Conservation (phyloP, 2,888 invertebrate genomes). For the Amiota minor region DNA sequence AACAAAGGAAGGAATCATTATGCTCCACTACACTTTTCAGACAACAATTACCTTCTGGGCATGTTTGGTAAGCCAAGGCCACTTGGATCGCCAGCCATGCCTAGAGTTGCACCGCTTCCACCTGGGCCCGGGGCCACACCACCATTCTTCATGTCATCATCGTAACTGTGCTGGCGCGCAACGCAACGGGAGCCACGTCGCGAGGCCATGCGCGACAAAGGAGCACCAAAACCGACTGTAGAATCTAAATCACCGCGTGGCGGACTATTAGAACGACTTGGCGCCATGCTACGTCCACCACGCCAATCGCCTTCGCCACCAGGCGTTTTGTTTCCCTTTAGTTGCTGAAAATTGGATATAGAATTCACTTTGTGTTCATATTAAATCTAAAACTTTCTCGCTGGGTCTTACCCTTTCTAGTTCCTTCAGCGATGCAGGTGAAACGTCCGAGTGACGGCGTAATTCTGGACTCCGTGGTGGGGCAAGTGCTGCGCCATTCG, state of each 20-base stretch:
- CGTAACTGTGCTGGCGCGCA: conserved; percentile 86
- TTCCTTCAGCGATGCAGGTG: conserved; percentile 89
- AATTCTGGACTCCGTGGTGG: conserved; percentile 89
- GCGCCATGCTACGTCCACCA: conserved; percentile 77
- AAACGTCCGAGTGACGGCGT: conserved; percentile 88
- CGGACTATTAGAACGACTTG: conserved; percentile 78
- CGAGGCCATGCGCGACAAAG: conserved; percentile 73
- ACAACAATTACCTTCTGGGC: conserved; percentile 78
- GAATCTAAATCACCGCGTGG: conserved; percentile 73
- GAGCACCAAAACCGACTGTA: conserved; percentile 60
- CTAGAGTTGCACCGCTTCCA: conserved; percentile 47
- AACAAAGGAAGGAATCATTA: neutral
- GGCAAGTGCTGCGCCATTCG: conserved; percentile 79
- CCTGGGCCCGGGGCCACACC: conserved; percentile 58
- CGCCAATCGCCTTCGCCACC: conserved; percentile 76
- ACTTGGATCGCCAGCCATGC: conserved; percentile 72
- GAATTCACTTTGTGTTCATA: neutral
- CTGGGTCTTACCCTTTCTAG: conserved; percentile 84
- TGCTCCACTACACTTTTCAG: neutral
- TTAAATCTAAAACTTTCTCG: neutral
- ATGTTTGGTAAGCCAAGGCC: conserved; percentile 83
- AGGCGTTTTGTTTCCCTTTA: conserved; percentile 79
- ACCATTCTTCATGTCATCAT: conserved; percentile 80
- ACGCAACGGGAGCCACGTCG: conserved; percentile 79
- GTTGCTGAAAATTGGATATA: conserved; percentile 72